Percentiles rank a stretch among this genome's conserved stretches.
phyloP scores from a whole-genome alignment of 2,113 vertebrate species.

The Saccopteryx leptura region DNA sequence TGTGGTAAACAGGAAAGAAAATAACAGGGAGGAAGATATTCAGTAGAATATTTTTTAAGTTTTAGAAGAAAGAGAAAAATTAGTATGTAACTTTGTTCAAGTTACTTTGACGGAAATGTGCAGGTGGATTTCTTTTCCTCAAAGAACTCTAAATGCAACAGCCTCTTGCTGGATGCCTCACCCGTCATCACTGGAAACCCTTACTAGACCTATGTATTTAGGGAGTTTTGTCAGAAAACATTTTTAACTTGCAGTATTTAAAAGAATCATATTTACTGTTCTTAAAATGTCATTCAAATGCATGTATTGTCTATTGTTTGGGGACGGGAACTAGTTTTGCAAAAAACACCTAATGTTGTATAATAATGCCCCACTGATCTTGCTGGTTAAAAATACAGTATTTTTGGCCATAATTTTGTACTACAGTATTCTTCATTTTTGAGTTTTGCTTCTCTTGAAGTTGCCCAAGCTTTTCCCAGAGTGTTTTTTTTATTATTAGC shows the following conservation, averaged over 20 bases:
- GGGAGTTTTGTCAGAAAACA: conserved; percentile 81
- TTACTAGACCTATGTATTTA: conserved; percentile 80
- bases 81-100: conserved; percentile 43
- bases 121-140: conserved; percentile 63
- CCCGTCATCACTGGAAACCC: conserved; percentile 79
- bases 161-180: conserved; percentile 75
- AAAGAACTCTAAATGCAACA: conserved; percentile 74
- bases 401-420: conserved; percentile 88
- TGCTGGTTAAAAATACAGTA: conserved; percentile 90
- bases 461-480: conserved; percentile 73
- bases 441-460: conserved; percentile 84
- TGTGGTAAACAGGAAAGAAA: conserved; percentile 60
- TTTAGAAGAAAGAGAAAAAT: conserved; percentile 60
- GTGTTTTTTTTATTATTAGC: conserved; percentile 56
- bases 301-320: conserved; percentile 88
- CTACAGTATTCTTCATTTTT: conserved; percentile 86
- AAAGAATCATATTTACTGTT: conserved; percentile 88
- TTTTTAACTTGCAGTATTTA: conserved; percentile 90
- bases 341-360: conserved; percentile 84
- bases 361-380: conserved; percentile 86
- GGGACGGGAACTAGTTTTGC: conserved; percentile 84
- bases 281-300: conserved; percentile 89
- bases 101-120: conserved; percentile 58
- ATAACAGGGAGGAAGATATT: conserved; percentile 43
- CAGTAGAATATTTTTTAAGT: conserved; percentile 58